Evolutionary conservation across 1,140 invertebrate species (phyloP), one percentile per base, ranked within the genome.

Genomic region (Meloidogyne floridensis): DNA sequence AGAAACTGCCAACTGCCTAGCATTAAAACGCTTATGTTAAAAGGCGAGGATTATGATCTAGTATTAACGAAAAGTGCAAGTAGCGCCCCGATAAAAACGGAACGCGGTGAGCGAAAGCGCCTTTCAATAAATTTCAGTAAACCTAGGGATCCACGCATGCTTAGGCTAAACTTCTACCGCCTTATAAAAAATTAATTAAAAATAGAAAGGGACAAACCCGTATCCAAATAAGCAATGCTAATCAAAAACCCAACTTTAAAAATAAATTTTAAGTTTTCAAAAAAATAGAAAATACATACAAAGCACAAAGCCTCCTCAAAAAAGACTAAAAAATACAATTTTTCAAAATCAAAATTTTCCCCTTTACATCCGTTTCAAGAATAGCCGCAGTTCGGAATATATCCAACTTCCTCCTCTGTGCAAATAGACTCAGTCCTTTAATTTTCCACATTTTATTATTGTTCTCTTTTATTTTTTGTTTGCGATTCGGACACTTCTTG

Each of bases 221-320:
- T 95, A 92, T 96, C 95, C 59, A 96, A 91, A 91, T 96, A 96
- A 47, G 95, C 95, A 90, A 96, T 96, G 80, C 94, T 95, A 94
- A 96, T 96, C 54, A 96, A 91, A 90, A 96, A 96, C 59, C 95
- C 95, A 69, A 90, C 77, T 79, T 43, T 5, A 72, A 8, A 77
- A 59, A 53, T 10, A 6, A 59, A 47, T n/a, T 43, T 43, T 79
- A 69, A 42, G 8, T 8, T 10, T 3, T 0, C 43, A 20, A 6
- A 13, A 13, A 47, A 13, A 20, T 15, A 9, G 7, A 71, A 47
- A 72, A 79, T n/a, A 32, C 77, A 43, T 71, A 79, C 77, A 96
- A 96, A 59, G 94, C 94, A 95, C 95, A 96, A 92, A 96, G 91
- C 92, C 95, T 96, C 84, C 93, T 92, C 90, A 95, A 95, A 91